Percentiles rank a stretch among this genome's conserved stretches.
Conservation (phyloP, 2,888 invertebrate genomes). For the Lapara coniferarum region DNA sequence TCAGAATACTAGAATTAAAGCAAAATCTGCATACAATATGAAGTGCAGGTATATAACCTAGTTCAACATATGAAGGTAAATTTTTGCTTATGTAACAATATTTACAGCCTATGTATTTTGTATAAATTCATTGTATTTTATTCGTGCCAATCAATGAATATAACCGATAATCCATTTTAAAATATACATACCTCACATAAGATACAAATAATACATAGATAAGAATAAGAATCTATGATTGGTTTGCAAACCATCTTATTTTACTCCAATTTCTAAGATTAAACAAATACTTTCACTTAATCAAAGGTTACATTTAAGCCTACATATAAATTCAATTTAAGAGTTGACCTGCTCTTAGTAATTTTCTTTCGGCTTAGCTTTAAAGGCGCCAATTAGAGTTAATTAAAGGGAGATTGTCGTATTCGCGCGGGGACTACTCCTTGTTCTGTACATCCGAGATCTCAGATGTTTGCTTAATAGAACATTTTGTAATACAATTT, state of each 20-base stretch:
- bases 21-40: too few relatives aligned
- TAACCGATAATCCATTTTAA: too few relatives aligned
- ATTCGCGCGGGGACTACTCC: conserved; percentile 17
- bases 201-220: too few relatives aligned
- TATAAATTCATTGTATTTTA: too few relatives aligned
- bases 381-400: conserved; percentile 37
- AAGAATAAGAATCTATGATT: too few relatives aligned
- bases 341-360: conserved; percentile 33
- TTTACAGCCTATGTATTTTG: too few relatives aligned
- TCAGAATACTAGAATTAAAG: too few relatives aligned
- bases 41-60: too few relatives aligned
- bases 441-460: background rate
- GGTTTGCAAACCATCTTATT: background rate
- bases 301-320: background rate
- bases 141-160: too few relatives aligned
- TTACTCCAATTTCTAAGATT: background rate
- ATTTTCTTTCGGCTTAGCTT: conserved; percentile 13
- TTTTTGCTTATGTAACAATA: too few relatives aligned
- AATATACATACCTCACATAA: too few relatives aligned
- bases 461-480: conserved; percentile 16
- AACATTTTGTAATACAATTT: background rate
- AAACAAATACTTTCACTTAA: background rate
- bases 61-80: too few relatives aligned
- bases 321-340: conserved; percentile 9
- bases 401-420: conserved; percentile 37